Conservation (phyloP, 2,888 invertebrate genomes). For the Apantesis nais region DNA sequence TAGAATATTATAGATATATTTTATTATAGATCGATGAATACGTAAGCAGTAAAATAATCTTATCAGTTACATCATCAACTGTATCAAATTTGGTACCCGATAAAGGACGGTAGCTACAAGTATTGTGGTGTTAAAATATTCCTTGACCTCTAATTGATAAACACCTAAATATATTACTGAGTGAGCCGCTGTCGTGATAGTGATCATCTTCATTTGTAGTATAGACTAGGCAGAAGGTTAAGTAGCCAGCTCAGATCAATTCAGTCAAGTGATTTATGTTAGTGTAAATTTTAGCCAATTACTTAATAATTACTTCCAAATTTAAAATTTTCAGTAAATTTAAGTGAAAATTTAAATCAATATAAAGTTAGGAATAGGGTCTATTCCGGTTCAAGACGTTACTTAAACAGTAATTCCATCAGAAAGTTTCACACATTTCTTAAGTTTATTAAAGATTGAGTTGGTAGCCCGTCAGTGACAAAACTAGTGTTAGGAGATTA, state of each 20-base stretch:
- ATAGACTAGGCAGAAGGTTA: neutral
- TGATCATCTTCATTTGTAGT: neutral
- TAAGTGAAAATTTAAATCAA: neutral
- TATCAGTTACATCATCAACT: constrained; percentile 33
- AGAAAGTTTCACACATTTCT: neutral
- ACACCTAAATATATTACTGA: neutral
- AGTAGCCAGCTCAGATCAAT: neutral
- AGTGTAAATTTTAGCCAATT: no score
- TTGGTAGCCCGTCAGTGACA: neutral
- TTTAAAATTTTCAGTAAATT: neutral
- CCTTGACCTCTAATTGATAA: neutral
- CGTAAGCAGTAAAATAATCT: constrained; percentile 26
- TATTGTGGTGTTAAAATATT: neutral
- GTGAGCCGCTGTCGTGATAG: neutral
- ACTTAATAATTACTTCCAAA: neutral
- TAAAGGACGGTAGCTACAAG: constrained; percentile 19
- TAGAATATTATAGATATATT: constrained; percentile 9
- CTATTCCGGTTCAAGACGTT: neutral
- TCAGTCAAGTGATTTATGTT: neutral
- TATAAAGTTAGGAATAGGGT: neutral
- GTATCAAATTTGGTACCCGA: constrained; percentile 1
- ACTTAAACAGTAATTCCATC: neutral
- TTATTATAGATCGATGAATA: constrained; percentile 17
- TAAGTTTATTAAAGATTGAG: neutral
- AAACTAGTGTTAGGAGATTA: neutral